Evolutionary conservation across 92 coral and sea anemone genomes (phyloP).

Genomic region (Montipora capitata): DNA sequence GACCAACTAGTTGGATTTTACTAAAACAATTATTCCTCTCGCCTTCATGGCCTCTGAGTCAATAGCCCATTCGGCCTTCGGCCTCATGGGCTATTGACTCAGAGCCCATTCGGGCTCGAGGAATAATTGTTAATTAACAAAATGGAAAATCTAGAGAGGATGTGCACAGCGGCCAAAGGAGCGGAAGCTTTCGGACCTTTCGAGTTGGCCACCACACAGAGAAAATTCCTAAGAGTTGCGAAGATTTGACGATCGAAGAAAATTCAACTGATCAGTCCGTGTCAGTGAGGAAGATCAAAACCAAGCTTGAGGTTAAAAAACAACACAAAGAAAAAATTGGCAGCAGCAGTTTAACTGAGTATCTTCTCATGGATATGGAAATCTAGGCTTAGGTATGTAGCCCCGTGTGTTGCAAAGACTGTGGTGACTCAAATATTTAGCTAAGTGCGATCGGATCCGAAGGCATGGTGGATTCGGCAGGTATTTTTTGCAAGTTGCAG

Average conservation of each 20-base stretch:
- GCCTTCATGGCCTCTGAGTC: too few species aligned
- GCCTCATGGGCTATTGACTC: too few species aligned
- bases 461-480: too few species aligned
- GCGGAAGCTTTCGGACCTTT: too few species aligned
- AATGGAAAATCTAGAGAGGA: too few species aligned
- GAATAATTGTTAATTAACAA: too few species aligned
- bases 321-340: conserved; percentile 22
- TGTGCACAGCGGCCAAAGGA: too few species aligned
- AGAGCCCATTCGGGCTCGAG: too few species aligned
- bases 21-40: too few species aligned
- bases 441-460: conserved; percentile 26
- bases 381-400: conserved; percentile 40
- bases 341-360: conserved; percentile 42
- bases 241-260: neutral
- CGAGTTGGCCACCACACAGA: neutral
- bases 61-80: too few species aligned
- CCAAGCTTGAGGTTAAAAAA: conserved; percentile 21
- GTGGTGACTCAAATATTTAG: conserved; percentile 47
- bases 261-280: conserved; percentile 27
- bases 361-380: conserved; percentile 54
- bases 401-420: conserved; percentile 46
- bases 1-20: too few species aligned
- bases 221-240: neutral
- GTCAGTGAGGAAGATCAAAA: conserved; percentile 46
- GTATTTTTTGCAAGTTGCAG: too few species aligned